These are phyloP conservation scores for Branchipolynoe longqiensis DNA, from an alignment of 2,888 invertebrate genomes.

Conservation along the genomic window DNA sequence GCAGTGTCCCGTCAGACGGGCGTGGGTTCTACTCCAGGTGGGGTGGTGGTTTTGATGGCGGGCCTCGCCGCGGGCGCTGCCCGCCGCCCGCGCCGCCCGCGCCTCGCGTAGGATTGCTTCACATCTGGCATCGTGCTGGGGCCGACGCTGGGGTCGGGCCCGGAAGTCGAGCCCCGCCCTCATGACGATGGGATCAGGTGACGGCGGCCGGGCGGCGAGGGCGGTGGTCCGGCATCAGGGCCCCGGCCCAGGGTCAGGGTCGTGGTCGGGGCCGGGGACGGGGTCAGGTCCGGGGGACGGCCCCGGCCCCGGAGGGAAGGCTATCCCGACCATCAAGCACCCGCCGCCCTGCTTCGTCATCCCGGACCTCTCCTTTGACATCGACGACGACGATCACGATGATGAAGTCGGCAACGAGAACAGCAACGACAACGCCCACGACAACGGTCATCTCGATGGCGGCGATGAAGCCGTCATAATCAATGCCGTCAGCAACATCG, in stretches of 20 bases:
- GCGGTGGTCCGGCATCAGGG: not conserved
- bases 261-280: not conserved
- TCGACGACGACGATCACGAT: conserved; percentile 5
- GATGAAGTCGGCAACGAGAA: not conserved
- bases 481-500: too few species aligned
- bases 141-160: not conserved
- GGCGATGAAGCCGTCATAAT: not conserved
- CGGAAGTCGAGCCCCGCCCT: not conserved
- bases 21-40: too few species aligned
- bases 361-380: conserved; percentile 19
- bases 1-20: too few species aligned
- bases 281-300: not conserved
- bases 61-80: not conserved
- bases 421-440: not conserved
- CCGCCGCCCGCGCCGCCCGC: not conserved
- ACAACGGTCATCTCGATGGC: not conserved
- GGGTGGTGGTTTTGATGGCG: not conserved
- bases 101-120: conserved; percentile 6
- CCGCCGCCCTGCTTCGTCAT: conserved; percentile 4
- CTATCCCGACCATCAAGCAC: conserved; percentile 14
- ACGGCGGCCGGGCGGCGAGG: not conserved
- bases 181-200: conserved; percentile 17
- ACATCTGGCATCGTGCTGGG: not conserved
- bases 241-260: too few species aligned
- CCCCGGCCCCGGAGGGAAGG: not conserved